Evolutionary conservation across 92 coral and sea anemone species (phyloP), one percentile per base, ranked within the genome.

Genomic region (Phenganax subtilis): DNA sequence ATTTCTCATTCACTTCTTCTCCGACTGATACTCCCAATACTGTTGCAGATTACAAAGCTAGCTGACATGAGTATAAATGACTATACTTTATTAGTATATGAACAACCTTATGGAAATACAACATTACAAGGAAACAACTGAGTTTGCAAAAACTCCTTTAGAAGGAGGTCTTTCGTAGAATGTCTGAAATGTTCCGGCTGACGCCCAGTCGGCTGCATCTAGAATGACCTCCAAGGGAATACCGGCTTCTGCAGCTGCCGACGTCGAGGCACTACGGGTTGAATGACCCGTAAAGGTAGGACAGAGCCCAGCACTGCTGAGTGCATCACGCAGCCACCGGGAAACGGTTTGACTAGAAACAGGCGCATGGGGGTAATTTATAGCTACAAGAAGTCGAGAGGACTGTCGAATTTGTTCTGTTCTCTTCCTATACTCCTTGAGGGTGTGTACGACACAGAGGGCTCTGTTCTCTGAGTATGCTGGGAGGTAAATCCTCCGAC

Each of bases 171-270:
- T 72, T 12, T 7, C 58, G 44, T 79, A 79, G 31, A 17, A 37
- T 25, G 29, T 9, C n/a, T 17, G 74, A 17, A 79, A 79, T 0
- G 87, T 78, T 62, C 66, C 66, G 10, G 82, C 86, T 7, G 85
- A 80, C 9, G 91, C 71, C 89, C 91, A 86, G 51, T 83, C 86
- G 31, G 86, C 87, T n/a, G 84, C 87, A 61, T 73, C 59, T 67
- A 83, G 66, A 55, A 89, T 74, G 30, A 71, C 27, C 10, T 84
- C 91, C 76, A 86, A 52, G 9, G 86, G 87, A 47, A 86, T 72
- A 10, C 87, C 87, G 51, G 77, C 79, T 28, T 67, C 62, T 0
- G 88, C 86, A 6, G 88, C 90, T 51, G 80, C 85, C 8, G 93
- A 85, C 0, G 87, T 85, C 3, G 93, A 82, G 10, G 93, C 87